Conservation (phyloP, 1,140 invertebrate genomes). For the Calliopsis andreniformis region DNA sequence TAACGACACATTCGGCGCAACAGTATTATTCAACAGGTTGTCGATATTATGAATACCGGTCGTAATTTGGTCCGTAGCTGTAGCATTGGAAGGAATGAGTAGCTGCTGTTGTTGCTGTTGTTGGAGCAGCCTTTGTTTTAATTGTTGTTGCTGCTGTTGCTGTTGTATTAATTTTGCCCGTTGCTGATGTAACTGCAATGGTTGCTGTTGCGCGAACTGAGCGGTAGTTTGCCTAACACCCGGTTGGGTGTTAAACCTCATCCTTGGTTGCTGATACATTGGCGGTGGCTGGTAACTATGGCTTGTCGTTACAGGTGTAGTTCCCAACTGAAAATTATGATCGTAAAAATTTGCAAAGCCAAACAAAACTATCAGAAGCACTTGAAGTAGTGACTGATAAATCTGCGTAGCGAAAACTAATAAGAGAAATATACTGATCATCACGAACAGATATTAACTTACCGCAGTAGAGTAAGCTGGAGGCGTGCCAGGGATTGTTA, state of each 20-base stretch:
- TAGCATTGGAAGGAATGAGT: constrained; percentile 85
- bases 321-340: constrained; percentile 72
- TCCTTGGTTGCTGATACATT: constrained; percentile 79
- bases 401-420: neutral
- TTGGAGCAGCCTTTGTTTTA: constrained; percentile 84
- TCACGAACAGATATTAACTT: constrained; percentile 68
- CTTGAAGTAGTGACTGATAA: neutral
- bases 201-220: constrained; percentile 76
- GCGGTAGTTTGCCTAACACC: constrained; percentile 70
- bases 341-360: constrained; percentile 9
- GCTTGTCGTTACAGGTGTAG: constrained; percentile 76
- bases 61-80: constrained; percentile 84
- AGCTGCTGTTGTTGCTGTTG: constrained; percentile 88
- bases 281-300: constrained; percentile 81
- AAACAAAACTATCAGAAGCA: no score
- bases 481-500: constrained; percentile 83
- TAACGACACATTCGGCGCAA: constrained; percentile 90
- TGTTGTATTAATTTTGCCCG: constrained; percentile 76
- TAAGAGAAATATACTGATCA: constrained; percentile 8
- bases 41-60: constrained; percentile 88
- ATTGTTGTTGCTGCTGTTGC: constrained; percentile 79
- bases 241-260: constrained; percentile 75
- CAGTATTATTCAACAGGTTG: constrained; percentile 89
- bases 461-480: constrained; percentile 86
- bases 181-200: constrained; percentile 76